Conservation (phyloP, 2,797 vertebrate species). For the Microctenopoma steveboyesi region DNA sequence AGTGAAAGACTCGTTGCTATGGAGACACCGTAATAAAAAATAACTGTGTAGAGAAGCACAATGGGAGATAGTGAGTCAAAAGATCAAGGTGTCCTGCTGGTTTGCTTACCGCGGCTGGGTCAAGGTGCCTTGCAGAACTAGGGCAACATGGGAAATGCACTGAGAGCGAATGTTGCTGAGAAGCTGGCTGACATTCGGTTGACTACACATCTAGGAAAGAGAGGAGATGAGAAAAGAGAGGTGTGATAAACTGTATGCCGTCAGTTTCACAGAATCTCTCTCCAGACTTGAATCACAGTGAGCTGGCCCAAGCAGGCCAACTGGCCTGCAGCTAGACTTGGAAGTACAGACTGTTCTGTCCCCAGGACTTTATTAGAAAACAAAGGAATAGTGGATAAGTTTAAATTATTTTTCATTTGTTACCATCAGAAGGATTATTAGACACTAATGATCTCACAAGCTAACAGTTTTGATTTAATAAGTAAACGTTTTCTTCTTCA, state of each 20-base stretch:
- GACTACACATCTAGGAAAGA: conserved; percentile 92
- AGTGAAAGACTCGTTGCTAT: conserved; percentile 64
- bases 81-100: not conserved
- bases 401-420: not conserved
- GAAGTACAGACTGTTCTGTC: conserved; percentile 30
- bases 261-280: conserved; percentile 31
- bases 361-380: conserved; percentile 15
- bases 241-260: conserved; percentile 24
- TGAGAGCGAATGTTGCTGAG: conserved; percentile 99
- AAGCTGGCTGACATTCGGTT: conserved; percentile 96
- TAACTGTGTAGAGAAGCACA: conserved; percentile 29
- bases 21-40: conserved; percentile 48
- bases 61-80: not conserved
- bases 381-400: conserved; percentile 8
- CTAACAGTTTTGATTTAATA: not conserved
- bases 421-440: not conserved
- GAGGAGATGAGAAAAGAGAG: not conserved
- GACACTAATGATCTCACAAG: not conserved
- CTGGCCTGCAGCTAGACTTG: conserved; percentile 25
- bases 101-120: conserved; percentile 92
- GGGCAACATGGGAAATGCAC: conserved; percentile 96
- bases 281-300: conserved; percentile 35
- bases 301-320: conserved; percentile 15
- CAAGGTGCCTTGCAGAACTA: conserved; percentile 94
- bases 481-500: not conserved